Evolutionary conservation across 2,797 vertebrate genomes (phyloP), one percentile per base, ranked within the genome.

Genomic region (Cygnus olor): DNA sequence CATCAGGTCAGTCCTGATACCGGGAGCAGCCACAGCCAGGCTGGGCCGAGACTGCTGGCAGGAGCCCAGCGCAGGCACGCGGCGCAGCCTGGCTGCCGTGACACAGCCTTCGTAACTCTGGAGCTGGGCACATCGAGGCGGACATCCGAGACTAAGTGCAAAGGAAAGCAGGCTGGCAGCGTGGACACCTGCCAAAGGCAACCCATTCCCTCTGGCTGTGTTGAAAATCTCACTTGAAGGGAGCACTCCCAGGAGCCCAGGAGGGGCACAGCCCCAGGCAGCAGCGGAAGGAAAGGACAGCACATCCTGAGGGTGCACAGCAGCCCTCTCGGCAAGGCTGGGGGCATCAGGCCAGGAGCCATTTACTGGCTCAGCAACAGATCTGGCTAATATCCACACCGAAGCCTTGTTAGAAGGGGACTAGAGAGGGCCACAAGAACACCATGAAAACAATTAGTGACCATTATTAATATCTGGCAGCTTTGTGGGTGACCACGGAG

Each of bases 181-280:
- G 63, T 1, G 5, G 69, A 45, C 42, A 73, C 32, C 22, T 28
- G 64, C 56, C 80, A 87, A 80, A 85, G 28, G 71, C 82, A 91
- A 80, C 34, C 34, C 38, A 36, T 38, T 63, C 25, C 54, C 68
- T 79, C 36, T 20, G 25, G 69, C 42, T 89, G 57, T 47, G 83
- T 54, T 24, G 53, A 73, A 92, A 94, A 83, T 44, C n/a, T 82
- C 81, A 27, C 78, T 73, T 47, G 25, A 34, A 78, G 34, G 73
- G 44, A n/a, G 34, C 44, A 10, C n/a, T 85, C 65, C 44, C 73
- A 74, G 82, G 30, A 94, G 45, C 49, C 36, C 25, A 54, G 32
- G 27, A n/a, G 60, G 68, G 70, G 24, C 58, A 60, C 0, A 0
- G 88, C 25, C 34, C 11, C 2, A 0, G 28, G 54, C 53, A 81